phyloP scores from a whole-genome alignment of 2,113 vertebrate genomes.

The Eurypyga helias region DNA sequence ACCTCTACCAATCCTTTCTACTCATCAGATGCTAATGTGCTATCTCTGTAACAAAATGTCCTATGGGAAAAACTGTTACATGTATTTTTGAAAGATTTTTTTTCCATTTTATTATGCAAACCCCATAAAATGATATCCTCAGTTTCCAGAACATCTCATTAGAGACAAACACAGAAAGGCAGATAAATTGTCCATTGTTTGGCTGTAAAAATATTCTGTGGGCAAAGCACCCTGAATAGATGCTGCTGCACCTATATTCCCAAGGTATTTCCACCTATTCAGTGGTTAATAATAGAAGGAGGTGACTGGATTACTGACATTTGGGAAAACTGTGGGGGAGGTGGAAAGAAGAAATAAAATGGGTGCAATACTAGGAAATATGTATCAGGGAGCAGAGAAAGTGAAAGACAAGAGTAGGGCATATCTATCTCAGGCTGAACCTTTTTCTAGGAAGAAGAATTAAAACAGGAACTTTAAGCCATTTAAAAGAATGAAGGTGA shows the following conservation, averaged over 20 bases:
- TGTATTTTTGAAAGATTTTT: not conserved
- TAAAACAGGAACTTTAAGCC: slow-evolving; percentile 4
- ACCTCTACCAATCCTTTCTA: not conserved
- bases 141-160: not conserved
- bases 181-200: not conserved
- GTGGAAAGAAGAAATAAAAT: not conserved
- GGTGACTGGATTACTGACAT: not conserved
- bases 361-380: too few species aligned
- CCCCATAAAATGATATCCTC: not conserved
- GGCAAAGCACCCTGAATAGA: not conserved
- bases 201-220: not conserved
- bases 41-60: not conserved
- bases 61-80: not conserved
- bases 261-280: not conserved
- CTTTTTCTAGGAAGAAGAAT: slow-evolving; percentile 3
- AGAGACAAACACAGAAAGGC: not conserved
- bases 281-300: not conserved
- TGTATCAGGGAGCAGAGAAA: not conserved
- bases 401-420: not conserved
- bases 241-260: not conserved
- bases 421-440: not conserved
- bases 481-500: slow-evolving; percentile 13
- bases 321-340: not conserved
- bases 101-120: not conserved
- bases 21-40: not conserved